Evolutionary conservation across 2,888 invertebrate species (phyloP), one percentile per base, ranked within the genome.

Genomic region (Andrena chrysosceles): DNA sequence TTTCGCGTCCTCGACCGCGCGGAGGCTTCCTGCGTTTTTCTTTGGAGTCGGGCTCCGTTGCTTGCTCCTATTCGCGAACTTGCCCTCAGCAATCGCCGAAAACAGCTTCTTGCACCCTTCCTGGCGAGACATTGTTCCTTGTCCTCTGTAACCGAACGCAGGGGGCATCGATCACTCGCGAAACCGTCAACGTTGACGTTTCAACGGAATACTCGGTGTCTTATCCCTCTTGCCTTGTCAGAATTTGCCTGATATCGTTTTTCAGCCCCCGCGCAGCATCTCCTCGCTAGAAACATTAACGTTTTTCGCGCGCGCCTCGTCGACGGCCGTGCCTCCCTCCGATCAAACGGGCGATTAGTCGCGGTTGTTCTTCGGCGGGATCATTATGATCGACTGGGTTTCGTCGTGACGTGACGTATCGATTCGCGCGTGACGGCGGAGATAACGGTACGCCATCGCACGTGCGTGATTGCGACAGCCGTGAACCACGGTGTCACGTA

Each of bases 401-500:
- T 78, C 71, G 68, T 78, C 59, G 73, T 26, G 26, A 33, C 71
- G 69, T 79, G 83, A 84, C 83, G 84, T 84, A 79, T 76, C 72
- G 74, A 63, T 48, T 35, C 67, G 70, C 82, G 78, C 78, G 82
- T 77, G 83, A 84, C 78, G 74, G 29, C 29, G 74, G 78, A 59
- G 52, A 29, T 90, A 90, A 90, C 90, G 90, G 90, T 87, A 90
- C 79, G 72, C 64, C 83, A 73, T 76, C 83, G 84, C 85, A 83
- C 88, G 86, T 81, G 77, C 88, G 84, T 73, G 88, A 88, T 89
- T 86, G 88, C 87, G 76, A 86, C 82, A 84, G 31, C 70, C 75
- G 80, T 66, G 77, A 76, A 77, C 80, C 79, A 35, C 54, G 23
- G 70, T 68, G 68, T 71, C 71, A 72, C 73, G 73, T 74, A 60